Conservation (phyloP, 2,113 vertebrate genomes). For the Mixornis gularis region DNA sequence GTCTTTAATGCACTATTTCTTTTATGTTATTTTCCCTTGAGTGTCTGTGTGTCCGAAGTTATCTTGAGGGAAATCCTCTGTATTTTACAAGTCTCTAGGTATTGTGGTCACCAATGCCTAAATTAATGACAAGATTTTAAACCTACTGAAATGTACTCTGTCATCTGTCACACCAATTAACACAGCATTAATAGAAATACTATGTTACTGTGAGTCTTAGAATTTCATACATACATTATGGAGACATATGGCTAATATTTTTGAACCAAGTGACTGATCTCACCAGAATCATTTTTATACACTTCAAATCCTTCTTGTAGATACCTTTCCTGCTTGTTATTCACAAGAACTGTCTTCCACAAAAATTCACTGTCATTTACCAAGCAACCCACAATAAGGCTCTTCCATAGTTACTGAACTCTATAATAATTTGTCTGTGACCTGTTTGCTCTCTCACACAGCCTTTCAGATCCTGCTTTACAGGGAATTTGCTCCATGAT, state of each 20-base stretch:
- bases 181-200: neutral
- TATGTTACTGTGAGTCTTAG: neutral
- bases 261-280: neutral
- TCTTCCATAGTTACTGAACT: accelerated
- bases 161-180: neutral
- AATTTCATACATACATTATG: neutral
- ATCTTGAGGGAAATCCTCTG: neutral
- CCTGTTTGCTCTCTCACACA: neutral
- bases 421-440: neutral
- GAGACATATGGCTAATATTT: neutral
- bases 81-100: neutral
- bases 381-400: neutral
- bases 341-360: neutral
- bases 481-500: neutral
- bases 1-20: neutral
- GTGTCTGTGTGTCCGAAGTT: neutral
- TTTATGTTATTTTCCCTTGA: neutral
- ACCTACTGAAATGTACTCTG: neutral
- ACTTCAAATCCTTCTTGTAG: neutral
- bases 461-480: neutral
- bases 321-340: neutral
- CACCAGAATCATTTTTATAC: neutral
- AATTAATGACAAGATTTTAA: neutral
- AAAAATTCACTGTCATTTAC: neutral
- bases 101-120: neutral